A percentile compares a stretch with the other conserved stretches of the same genome.
These are phyloP conservation scores for Haliclystus octoradiatus DNA, from an alignment of 30 jellyfish, hydroid and myxozoan species.

Conservation along the genomic window DNA sequence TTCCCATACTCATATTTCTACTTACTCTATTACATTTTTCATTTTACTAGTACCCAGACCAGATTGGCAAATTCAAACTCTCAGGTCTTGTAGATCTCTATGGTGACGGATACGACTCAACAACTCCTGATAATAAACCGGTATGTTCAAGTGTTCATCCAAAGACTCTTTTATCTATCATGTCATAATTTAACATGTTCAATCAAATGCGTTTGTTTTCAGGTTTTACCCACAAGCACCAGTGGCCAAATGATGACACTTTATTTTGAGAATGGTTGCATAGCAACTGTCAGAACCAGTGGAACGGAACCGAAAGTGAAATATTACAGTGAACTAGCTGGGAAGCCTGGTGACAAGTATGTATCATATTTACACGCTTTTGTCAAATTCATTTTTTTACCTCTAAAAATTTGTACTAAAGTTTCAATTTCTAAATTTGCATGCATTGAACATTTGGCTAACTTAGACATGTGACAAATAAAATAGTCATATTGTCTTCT, in stretches of 20 bases:
- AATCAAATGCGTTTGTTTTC: not conserved
- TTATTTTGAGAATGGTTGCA: constrained; percentile 57
- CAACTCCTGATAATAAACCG: constrained; percentile 63
- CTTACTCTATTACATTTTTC: not conserved
- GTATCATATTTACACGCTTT: not conserved
- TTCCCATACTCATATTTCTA: too few species aligned
- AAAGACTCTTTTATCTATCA: not conserved
- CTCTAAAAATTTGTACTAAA: too few species aligned
- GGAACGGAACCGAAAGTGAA: constrained; percentile 92
- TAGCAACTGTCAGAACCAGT: constrained; percentile 89
- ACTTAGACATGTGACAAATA: too few species aligned
- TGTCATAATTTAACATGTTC: not conserved
- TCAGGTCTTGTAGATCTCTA: constrained; percentile 64
- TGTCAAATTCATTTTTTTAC: too few species aligned
- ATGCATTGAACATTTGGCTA: too few species aligned
- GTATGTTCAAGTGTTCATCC: constrained; percentile 37
- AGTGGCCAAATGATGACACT: constrained; percentile 85
- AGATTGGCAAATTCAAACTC: constrained; percentile 48
- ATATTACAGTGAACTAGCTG: constrained; percentile 64
- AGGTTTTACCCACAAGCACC: constrained; percentile 81
- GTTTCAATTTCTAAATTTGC: too few species aligned
- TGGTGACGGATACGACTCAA: constrained; percentile 66
- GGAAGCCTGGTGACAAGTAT: constrained; percentile 65
- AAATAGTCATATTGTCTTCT: too few species aligned
- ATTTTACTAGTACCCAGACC: constrained; percentile 51